Evolutionary conservation across 1,140 invertebrate species (phyloP), one percentile per base, ranked within the genome.

Genomic region (Myzus persicae): DNA sequence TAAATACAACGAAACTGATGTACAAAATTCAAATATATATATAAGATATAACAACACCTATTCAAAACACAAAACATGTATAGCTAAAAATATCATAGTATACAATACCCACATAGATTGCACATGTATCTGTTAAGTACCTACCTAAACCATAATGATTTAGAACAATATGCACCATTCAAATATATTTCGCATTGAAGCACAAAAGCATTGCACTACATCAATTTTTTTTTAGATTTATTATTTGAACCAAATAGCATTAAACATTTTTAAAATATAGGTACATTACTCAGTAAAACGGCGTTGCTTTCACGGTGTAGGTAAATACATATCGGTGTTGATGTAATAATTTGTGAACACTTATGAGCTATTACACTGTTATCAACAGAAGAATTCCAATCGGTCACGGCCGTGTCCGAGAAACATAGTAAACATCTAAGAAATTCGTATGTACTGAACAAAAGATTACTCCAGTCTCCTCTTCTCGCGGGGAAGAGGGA

Each of bases 361-460:
- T 48, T 51, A 87, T n/a, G 14, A 51, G 20, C n/a, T 48, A 90
- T 90, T 90, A 84, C 11, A 42, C 46, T 81, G 36, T 81, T 40
- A 84, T 84, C 81, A 51, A 46, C n/a, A 48, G 46, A 46, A 18
- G 91, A 93, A 93, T 93, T 93, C 11, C 81, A 51, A 85, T 93
- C 91, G 81, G 91, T 93, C 91, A 93, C 91, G 81, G 91, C 48
- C 81, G 76, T n/a, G 81, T 51, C 38, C 81, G 48, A 84, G 81
- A 93, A 85, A 85, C 46, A 84, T 85, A n/a, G 46, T 85, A 93
- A 93, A 93, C 91, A 31, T 54, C 76, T n/a, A 38, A 93, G n/a
- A 91, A 93, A 93, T 54, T 4, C 81, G 81, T 54, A 85, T 40
- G 36, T 48, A 48, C 81, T 24, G 14, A 6, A 93, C 91, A 85